These are phyloP conservation scores for Menidia beryllina DNA, from an alignment of 2,113 vertebrate species.

Conservation along the genomic window DNA sequence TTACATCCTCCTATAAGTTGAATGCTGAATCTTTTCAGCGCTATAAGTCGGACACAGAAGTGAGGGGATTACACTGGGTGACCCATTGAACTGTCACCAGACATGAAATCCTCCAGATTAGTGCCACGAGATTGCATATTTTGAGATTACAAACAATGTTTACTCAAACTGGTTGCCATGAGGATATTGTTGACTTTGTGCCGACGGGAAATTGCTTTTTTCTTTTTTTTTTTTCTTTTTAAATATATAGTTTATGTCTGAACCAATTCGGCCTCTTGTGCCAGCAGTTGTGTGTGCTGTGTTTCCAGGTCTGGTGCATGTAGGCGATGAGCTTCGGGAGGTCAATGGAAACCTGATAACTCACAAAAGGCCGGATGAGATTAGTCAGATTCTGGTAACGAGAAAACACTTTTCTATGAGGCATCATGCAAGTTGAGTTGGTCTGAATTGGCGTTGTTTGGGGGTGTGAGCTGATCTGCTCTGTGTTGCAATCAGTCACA, in stretches of 20 bases:
- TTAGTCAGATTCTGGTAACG: slow-evolving; percentile 95
- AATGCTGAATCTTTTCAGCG: slow-evolving; percentile 25
- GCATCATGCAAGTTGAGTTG: neutral
- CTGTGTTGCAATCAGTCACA: slow-evolving; percentile 84
- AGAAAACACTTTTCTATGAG: neutral
- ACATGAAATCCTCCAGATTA: slow-evolving; percentile 78
- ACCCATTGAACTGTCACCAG: slow-evolving; percentile 60
- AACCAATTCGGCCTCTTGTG: neutral
- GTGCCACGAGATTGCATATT: slow-evolving; percentile 70
- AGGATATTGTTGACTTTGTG: slow-evolving; percentile 41
- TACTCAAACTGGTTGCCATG: slow-evolving; percentile 49
- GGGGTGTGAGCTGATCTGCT: neutral
- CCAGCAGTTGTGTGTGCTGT: slow-evolving; percentile 7
- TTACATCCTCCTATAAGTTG: neutral
- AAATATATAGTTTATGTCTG: neutral
- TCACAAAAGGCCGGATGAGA: slow-evolving; percentile 93
- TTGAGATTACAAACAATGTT: slow-evolving; percentile 64
- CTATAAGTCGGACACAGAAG: slow-evolving; percentile 33
- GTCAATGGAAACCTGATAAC: slow-evolving; percentile 92
- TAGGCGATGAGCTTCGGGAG: slow-evolving; percentile 94
- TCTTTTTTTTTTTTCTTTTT: neutral
- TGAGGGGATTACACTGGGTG: slow-evolving; percentile 64
- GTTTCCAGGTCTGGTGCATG: slow-evolving; percentile 90
- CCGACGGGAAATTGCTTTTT: neutral
- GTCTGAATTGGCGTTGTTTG: neutral